These are phyloP conservation scores for Melanerpes aurifrons DNA, from an alignment of 2,113 vertebrate species.

Conservation along the genomic window DNA sequence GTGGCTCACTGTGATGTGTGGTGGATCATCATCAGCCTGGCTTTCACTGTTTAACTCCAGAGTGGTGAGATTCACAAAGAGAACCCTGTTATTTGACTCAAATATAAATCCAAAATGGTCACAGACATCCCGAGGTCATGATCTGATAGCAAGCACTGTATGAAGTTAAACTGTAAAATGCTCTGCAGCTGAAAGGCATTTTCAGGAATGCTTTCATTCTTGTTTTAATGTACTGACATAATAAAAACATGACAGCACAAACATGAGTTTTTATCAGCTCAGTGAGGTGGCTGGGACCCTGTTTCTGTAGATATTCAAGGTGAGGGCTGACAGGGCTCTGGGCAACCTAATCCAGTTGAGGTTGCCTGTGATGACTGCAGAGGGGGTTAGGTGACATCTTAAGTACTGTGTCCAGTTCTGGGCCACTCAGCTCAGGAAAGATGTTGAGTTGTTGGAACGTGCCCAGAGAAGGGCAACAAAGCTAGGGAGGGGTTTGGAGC, in stretches of 20 bases:
- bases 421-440: too few species aligned
- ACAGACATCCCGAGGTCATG: background rate
- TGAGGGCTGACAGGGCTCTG: too few species aligned
- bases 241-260: background rate
- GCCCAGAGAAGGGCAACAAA: too few species aligned
- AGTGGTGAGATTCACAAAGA: rapidly evolving
- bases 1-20: background rate
- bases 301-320: too few species aligned
- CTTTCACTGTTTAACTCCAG: background rate
- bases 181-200: background rate
- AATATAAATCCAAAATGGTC: background rate
- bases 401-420: too few species aligned
- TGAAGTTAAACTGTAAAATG: background rate
- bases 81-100: background rate
- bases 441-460: too few species aligned
- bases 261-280: background rate
- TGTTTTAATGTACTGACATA: background rate
- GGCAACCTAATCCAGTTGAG: too few species aligned
- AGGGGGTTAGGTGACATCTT: too few species aligned
- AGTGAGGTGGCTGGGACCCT: background rate
- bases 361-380: too few species aligned
- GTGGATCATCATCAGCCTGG: background rate
- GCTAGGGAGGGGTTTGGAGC: too few species aligned
- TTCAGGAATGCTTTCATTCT: background rate
- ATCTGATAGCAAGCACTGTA: background rate